Evolutionary conservation across 2,797 vertebrate genomes (phyloP), one percentile per base, ranked within the genome.

Genomic region (Distichodus sexfasciatus): DNA sequence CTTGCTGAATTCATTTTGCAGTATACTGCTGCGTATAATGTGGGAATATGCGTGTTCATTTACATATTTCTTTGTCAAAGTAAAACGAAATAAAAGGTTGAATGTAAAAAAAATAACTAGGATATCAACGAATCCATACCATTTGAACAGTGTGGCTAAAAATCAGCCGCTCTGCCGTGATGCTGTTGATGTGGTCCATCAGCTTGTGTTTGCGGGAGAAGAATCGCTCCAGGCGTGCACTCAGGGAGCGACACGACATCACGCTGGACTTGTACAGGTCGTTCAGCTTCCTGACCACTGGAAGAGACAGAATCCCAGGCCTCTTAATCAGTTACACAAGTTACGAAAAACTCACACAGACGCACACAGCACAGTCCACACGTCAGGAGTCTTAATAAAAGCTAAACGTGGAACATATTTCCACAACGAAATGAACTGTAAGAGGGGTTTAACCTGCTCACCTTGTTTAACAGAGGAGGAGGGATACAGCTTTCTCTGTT

Each of bases 61-160:
- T n/a, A n/a, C n/a, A n/a, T n/a, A n/a, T n/a, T n/a, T n/a, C n/a
- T n/a, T n/a, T n/a, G n/a, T n/a, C n/a, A n/a, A n/a, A n/a, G n/a
- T n/a, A n/a, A n/a, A n/a, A n/a, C n/a, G n/a, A n/a, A n/a, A n/a
- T n/a, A n/a, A n/a, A n/a, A n/a, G n/a, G n/a, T n/a, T n/a, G n/a
- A n/a, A n/a, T n/a, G n/a, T n/a, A n/a, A n/a, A n/a, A n/a, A n/a
- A n/a, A n/a, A n/a, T n/a, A n/a, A n/a, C n/a, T n/a, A n/a, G n/a
- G n/a, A n/a, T n/a, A n/a, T n/a, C n/a, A n/a, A n/a, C n/a, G n/a
- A n/a, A n/a, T 17, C 55, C 78, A 75, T 87, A 99, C 97, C 94
- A 95, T 97, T 77, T 99, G 95, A 77, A 98, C 94, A 0, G 96
- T 94, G 0, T 98, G 94, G 85, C 92, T 97, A 79, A 98, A 98